Evolutionary conservation across 2,888 invertebrate genomes (phyloP).

Genomic region (Tetragonisca angustula): DNA sequence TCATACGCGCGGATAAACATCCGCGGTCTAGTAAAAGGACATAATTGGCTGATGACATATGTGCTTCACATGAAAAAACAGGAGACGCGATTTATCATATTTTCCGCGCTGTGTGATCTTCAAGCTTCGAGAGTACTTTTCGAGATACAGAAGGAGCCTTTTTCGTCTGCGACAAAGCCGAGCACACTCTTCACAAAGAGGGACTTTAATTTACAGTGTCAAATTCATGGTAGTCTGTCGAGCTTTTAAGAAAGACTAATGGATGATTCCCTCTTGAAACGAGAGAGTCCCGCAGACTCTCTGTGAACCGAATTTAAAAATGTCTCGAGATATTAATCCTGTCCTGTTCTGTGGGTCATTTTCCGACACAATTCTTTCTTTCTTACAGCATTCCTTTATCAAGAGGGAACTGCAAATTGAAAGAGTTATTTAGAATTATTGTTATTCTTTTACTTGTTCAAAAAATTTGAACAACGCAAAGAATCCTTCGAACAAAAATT

Average conservation of each 20-base stretch:
- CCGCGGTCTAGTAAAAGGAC: too few relatives aligned
- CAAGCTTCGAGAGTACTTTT: not conserved
- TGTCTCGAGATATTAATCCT: not conserved
- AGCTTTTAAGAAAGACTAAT: slow-evolving; percentile 27
- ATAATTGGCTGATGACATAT: too few relatives aligned
- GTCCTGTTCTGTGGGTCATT: not conserved
- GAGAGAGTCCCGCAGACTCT: not conserved
- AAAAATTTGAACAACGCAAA: too few relatives aligned
- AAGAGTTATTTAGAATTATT: too few relatives aligned
- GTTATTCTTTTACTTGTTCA: too few relatives aligned
- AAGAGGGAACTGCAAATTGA: not conserved
- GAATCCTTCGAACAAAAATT: too few relatives aligned
- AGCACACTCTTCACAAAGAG: not conserved
- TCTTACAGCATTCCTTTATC: not conserved
- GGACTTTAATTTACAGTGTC: slow-evolving; percentile 13
- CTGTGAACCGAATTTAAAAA: not conserved
- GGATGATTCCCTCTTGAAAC: slow-evolving; percentile 12
- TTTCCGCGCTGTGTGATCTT: too few relatives aligned
- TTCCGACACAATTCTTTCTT: not conserved
- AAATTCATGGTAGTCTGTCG: slow-evolving; percentile 23
- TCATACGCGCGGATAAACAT: too few relatives aligned
- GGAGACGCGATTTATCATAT: too few relatives aligned
- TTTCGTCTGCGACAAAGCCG: not conserved
- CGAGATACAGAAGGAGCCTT: not conserved
- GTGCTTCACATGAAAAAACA: too few relatives aligned